Base-by-base conservation (phyloP, 2,797 vertebrate species). In the Argentina silus region DNA sequence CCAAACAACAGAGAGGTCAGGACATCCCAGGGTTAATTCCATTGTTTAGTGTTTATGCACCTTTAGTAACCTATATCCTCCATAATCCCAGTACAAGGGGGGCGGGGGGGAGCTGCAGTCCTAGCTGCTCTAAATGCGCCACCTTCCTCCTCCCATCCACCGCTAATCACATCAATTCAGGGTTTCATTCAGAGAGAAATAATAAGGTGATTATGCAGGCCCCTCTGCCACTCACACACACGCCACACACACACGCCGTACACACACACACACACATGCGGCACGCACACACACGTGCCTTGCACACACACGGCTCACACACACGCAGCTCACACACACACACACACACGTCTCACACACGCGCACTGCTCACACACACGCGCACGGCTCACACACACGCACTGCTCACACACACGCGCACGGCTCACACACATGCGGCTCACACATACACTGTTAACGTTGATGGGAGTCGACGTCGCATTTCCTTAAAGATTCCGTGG, bases 141-240 rank as follows among this genome's bases (percentile, higher is more conserved):
- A 21, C 68, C 36, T 47, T 45, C 61, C 74, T 48, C 63, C 57
- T 62, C 56, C 82, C 81, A 75, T 87, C 80, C 83, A 23, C 77
- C 82, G 79, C 85, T 88, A 89, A 92, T 91, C 87, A 87, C 85
- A 93, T 90, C 80, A 87, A 86, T 90, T 93, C 88, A 86, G 81
- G 77, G 83, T 87, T 88, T 88, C 81, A 84, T 91, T 90, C 80
- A 85, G 83, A 83, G 84, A 81, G 83, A 90, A 86, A 89, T 93
- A 93, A 94, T 92, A 87, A 86, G 88, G 86, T 92, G 89, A 93
- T 94, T 93, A 92, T 90, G 89, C 86, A 85, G 78, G 80, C 80
- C 63, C 66, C 82, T 9, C 10, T 47, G 7, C 21, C 19, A 6
- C 47, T 47, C 19, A 10, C 17, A 15, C 42, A 12, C 36, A 0